phyloP scores from a whole-genome alignment of 2,888 invertebrate genomes.

The Drosophila aldrichi region DNA sequence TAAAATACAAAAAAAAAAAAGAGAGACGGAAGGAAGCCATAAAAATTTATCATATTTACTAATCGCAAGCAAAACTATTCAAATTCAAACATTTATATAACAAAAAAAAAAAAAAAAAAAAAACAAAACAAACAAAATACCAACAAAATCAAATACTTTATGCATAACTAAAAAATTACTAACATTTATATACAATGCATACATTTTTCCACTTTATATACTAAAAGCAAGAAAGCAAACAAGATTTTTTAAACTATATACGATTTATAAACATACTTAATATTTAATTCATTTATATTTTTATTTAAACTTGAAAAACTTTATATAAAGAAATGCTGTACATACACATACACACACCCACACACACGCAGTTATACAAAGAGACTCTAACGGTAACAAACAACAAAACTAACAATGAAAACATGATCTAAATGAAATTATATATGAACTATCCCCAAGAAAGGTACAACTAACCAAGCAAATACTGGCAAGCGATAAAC shows the following conservation, averaged over 20 bases:
- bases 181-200: constrained; percentile 59
- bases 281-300: constrained; percentile 22
- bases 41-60: constrained; percentile 66
- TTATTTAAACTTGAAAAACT: background rate
- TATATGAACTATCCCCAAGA: constrained; percentile 22
- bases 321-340: constrained; percentile 28
- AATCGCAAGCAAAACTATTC: constrained; percentile 60
- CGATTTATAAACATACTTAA: constrained; percentile 41
- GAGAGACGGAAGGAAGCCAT: constrained; percentile 9
- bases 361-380: constrained; percentile 7
- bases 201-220: constrained; percentile 76
- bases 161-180: constrained; percentile 29
- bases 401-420: constrained; percentile 14
- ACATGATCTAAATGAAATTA: constrained; percentile 5
- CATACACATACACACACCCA: constrained; percentile 30
- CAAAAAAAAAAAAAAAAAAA: background rate
- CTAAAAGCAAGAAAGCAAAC: constrained; percentile 36
- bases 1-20: constrained; percentile 6
- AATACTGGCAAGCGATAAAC: constrained; percentile 8
- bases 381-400: constrained; percentile 28
- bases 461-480: constrained; percentile 11
- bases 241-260: constrained; percentile 42
- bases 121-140: constrained; percentile 19
- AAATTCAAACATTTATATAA: constrained; percentile 56
- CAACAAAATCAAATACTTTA: constrained; percentile 38